Evolutionary conservation across 2,797 vertebrate species (phyloP).

Genomic region (Cyclura pinguis): DNA sequence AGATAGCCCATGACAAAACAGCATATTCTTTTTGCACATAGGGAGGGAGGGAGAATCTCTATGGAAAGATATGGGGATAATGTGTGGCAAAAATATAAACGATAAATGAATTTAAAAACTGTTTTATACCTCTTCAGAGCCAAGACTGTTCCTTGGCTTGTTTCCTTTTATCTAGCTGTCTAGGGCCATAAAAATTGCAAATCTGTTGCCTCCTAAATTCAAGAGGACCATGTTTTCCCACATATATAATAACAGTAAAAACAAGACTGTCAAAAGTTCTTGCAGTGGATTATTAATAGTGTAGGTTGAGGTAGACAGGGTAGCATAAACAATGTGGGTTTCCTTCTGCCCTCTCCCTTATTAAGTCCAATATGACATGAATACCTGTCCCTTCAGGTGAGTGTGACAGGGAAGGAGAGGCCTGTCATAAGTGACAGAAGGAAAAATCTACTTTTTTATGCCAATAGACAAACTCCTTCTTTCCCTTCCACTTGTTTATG

Average conservation of each 20-base stretch:
- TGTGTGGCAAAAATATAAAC: constrained; percentile 2
- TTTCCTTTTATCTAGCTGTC: neutral
- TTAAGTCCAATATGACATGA: constrained; percentile 41
- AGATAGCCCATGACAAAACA: constrained; percentile 49
- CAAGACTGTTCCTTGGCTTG: neutral
- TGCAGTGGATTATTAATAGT: neutral
- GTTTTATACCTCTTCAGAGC: neutral
- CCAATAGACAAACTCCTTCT: constrained; percentile 43
- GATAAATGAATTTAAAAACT: neutral
- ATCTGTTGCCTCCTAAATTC: neutral
- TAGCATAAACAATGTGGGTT: constrained; percentile 33
- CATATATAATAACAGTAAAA: neutral
- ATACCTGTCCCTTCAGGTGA: constrained; percentile 53
- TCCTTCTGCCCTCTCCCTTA: constrained; percentile 31
- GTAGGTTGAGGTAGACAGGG: constrained; percentile 1
- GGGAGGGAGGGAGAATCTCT: neutral
- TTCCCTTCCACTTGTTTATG: constrained; percentile 46
- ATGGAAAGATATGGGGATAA: neutral
- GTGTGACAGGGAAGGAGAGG: constrained; percentile 25
- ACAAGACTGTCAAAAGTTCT: neutral
- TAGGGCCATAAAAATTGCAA: neutral
- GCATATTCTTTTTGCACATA: constrained; percentile 40
- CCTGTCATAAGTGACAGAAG: constrained; percentile 40
- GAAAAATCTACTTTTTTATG: constrained; percentile 45
- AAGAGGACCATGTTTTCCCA: neutral